Evolutionary conservation across 1,140 invertebrate species (phyloP).

Genomic region (Zaprionus nigranus): DNA sequence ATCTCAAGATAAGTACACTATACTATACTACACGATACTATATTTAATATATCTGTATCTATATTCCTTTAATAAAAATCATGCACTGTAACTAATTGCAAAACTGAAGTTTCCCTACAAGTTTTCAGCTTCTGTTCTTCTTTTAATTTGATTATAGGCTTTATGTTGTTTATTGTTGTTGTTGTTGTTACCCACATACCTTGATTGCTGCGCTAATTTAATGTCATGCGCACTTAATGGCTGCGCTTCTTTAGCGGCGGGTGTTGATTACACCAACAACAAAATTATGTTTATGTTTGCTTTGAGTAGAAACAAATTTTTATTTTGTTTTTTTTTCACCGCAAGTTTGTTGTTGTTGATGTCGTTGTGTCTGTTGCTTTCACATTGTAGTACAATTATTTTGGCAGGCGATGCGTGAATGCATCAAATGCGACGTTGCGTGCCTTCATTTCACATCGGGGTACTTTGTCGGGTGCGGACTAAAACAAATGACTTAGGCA

Average conservation of each 20-base stretch:
- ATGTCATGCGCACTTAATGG: conserved; percentile 67
- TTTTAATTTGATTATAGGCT: conserved; percentile 75
- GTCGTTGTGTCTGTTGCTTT: conserved; percentile 34
- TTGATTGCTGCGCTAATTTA: conserved; percentile 73
- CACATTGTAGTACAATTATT: conserved; percentile 56
- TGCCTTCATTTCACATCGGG: conserved; percentile 5
- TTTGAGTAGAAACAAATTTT: conserved; percentile 43
- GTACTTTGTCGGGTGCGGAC: conserved; percentile 30
- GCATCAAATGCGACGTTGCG: conserved; percentile 36
- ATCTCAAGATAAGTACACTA: conserved; percentile 7
- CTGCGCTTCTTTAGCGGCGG: conserved; percentile 26
- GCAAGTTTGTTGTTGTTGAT: conserved; percentile 36
- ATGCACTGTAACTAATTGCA: conserved; percentile 73
- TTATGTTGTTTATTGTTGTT: conserved; percentile 41
- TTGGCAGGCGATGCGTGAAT: conserved; percentile 72
- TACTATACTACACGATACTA: neutral
- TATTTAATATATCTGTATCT: neutral
- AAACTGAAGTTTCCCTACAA: conserved; percentile 35
- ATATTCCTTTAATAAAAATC: conserved; percentile 48
- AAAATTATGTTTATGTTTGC: conserved; percentile 44
- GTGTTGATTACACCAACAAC: conserved; percentile 74
- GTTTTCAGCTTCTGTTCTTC: conserved; percentile 50
- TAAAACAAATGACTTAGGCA: conserved; percentile 55
- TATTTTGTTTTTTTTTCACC: conserved; percentile 61
- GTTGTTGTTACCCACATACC: conserved; percentile 16